A percentile compares a stretch with the other conserved stretches of the same genome.
Evolutionary conservation across 1,140 invertebrate species (phyloP).

Genomic region (Cotesia chilonis): DNA sequence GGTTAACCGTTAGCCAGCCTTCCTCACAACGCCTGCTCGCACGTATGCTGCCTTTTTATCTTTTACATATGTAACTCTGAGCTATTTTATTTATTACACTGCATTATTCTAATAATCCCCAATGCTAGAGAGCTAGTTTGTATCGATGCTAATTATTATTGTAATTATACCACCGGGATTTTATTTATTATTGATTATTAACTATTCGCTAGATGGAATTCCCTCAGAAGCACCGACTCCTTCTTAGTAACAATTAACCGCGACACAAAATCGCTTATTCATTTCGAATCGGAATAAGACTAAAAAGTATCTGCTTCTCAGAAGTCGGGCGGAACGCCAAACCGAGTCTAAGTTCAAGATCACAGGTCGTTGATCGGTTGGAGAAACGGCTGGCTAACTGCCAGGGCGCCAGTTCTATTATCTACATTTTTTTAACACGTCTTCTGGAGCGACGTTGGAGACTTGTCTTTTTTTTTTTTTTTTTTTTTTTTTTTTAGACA

Average conservation of each 20-base stretch:
- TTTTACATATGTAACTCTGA: background rate
- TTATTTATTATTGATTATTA: too few species aligned
- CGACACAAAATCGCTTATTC: background rate
- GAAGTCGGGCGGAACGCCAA: too few species aligned
- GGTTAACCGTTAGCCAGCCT: slow-evolving; percentile 35
- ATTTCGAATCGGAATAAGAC: background rate
- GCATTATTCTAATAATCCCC: background rate
- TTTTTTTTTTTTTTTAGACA: too few species aligned
- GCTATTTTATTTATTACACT: slow-evolving; percentile 1
- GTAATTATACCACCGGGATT: too few species aligned
- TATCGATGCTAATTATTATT: too few species aligned
- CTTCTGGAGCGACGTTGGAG: too few species aligned
- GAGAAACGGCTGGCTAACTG: slow-evolving; percentile 5
- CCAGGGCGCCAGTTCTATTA: background rate
- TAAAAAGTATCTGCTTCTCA: background rate
- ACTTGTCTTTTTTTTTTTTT: too few species aligned
- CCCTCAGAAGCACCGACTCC: slow-evolving; percentile 20
- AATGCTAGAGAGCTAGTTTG: background rate
- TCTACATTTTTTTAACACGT: background rate
- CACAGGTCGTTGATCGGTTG: slow-evolving; percentile 27
- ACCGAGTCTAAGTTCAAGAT: slow-evolving; percentile 21
- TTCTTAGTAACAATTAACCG: slow-evolving; percentile 26
- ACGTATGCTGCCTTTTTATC: background rate
- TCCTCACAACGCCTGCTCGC: slow-evolving; percentile 34
- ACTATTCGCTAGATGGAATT: background rate